Base-by-base conservation (phyloP, 2,113 vertebrate species). In the Arenaria interpres region DNA sequence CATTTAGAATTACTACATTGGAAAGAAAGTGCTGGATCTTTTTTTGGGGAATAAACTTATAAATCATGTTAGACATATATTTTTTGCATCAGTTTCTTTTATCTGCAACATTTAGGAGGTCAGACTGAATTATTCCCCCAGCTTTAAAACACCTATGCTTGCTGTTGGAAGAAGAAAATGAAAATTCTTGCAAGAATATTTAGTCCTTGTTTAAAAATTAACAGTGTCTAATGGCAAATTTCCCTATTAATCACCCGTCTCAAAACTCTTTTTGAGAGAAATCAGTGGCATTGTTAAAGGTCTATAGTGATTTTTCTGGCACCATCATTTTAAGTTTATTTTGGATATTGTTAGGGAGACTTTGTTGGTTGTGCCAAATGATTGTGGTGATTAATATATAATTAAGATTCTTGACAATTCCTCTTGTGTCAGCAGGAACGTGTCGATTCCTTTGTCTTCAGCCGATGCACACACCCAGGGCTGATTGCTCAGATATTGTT, bases 371-470 rank as follows among this genome's bases (percentile, higher is more conserved):
- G 48, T 86, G 79, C 73, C 89, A 95, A 37, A 41, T 90, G 88
- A 86, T 69, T 56, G 22, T 6, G 35, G 90, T 93, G 72, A 92
- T 85, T 91, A 95, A 93, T 85, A 82, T 27, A 74, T 46, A 71
- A 90, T 95, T 83, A 95, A 94, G 50, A 90, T 92, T 90, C 94
- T 74, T 89, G 91, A 89, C 4, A 9, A 94, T 81, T 92, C 85
- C 75, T 91, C 59, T 74, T 88, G 45, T 87, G 88, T 94, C 85
- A 93, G 85, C 82, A 74, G 79, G 72, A 77, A 63, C 45, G 67
- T 2, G 11, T 91, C 85, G 94, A 77, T 85, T 83, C 78, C 57
- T 91, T 96, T 96, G 91, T 93, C 85, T 94, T 86, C 87, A 90
- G 60, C 72, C 0, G 0, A 77, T 83, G 68, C 46, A 78, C 53